Evolutionary conservation across 1,140 invertebrate genomes (phyloP).

Genomic region (Calephelis nemesis): DNA sequence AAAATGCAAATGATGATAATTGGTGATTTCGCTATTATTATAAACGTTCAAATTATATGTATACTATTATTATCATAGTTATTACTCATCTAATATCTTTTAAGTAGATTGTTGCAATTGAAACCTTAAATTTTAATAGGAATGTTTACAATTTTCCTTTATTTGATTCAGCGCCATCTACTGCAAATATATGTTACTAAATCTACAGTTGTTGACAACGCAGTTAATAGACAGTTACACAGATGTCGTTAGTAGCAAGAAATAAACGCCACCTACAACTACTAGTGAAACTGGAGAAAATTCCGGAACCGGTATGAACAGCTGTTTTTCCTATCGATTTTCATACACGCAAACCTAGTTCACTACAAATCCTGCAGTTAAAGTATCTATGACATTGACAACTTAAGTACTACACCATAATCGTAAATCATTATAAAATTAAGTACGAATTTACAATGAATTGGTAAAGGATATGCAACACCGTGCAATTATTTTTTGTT

Average conservation of each 20-base stretch:
- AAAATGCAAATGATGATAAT: too few species aligned
- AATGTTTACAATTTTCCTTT: not conserved
- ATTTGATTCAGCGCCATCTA: slow-evolving; percentile 39
- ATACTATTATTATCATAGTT: too few species aligned
- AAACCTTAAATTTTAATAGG: too few species aligned
- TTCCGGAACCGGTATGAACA: slow-evolving; percentile 35
- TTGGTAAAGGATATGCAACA: not conserved
- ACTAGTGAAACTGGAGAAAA: not conserved
- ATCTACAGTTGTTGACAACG: too few species aligned
- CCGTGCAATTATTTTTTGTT: slow-evolving; percentile 1
- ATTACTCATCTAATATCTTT: too few species aligned
- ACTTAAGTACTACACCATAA: not conserved
- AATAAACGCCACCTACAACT: not conserved
- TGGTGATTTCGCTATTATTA: too few species aligned
- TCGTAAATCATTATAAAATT: not conserved
- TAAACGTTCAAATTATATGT: too few species aligned
- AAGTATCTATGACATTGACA: slow-evolving; percentile 3
- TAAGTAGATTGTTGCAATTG: too few species aligned
- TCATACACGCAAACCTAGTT: slow-evolving; percentile 47
- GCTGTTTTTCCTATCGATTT: slow-evolving; percentile 66
- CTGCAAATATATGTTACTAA: not conserved
- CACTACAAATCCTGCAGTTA: slow-evolving; percentile 56
- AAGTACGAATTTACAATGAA: not conserved
- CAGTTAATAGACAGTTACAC: too few species aligned
- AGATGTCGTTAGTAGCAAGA: too few species aligned